A percentile compares a stretch with the other conserved stretches of the same genome.
These are phyloP conservation scores for Oophaga sylvatica DNA, from an alignment of 2,797 vertebrate genomes.

Conservation along the genomic window DNA sequence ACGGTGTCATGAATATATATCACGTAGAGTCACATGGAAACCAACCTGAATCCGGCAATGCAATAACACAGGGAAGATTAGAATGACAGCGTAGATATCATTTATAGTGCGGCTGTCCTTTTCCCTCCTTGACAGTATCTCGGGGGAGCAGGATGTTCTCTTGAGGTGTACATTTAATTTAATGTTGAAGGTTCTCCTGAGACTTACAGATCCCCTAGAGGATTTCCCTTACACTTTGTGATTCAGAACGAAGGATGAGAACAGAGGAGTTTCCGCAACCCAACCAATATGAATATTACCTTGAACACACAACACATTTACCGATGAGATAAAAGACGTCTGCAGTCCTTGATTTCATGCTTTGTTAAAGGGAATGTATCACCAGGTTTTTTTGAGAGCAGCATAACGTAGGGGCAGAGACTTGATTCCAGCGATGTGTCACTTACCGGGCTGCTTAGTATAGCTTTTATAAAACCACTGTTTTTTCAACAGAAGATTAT, in stretches of 20 bases:
- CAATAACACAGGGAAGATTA: background rate
- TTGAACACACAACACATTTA: background rate
- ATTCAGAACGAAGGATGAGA: slow-evolving; percentile 9
- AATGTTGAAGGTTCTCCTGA: slow-evolving; percentile 16
- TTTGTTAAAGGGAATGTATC: too few species aligned
- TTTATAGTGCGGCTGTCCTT: slow-evolving; percentile 6
- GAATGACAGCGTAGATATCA: background rate
- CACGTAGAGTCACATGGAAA: background rate
- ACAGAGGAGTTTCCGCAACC: background rate
- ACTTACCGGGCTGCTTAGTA: too few species aligned
- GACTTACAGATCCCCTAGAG: background rate
- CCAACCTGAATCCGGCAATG: background rate
- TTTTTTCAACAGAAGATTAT: too few species aligned
- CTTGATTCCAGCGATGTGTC: too few species aligned
- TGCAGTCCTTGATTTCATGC: background rate
- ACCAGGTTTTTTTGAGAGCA: too few species aligned
- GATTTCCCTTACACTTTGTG: slow-evolving; percentile 5
- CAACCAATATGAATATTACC: background rate
- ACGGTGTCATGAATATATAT: background rate
- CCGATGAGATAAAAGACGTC: background rate
- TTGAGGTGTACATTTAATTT: slow-evolving; percentile 25
- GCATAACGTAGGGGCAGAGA: too few species aligned
- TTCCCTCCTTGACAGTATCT: background rate
- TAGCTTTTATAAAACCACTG: too few species aligned
- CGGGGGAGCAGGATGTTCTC: background rate